Conservation (phyloP, 64 coral and sea anemone species). For the Platygyra sinensis region DNA sequence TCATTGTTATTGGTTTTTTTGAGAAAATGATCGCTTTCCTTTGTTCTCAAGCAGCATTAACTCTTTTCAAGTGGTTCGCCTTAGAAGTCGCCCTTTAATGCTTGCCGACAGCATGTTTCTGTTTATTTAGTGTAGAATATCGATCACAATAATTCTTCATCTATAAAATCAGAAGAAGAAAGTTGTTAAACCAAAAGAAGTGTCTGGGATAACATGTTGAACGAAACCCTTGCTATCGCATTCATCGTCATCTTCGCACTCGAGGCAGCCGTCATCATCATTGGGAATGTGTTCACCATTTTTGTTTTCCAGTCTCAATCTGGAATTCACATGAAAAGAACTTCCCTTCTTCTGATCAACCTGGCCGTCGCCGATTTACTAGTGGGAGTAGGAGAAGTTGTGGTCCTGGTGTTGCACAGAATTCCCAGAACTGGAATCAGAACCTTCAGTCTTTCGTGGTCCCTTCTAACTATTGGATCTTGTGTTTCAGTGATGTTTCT, state of each 20-base stretch:
- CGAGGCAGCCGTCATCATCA: not conserved
- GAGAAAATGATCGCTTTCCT: too few relatives aligned
- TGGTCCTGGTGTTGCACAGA: not conserved
- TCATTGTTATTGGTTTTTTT: too few relatives aligned
- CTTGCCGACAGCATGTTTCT: too few relatives aligned
- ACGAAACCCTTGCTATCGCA: not conserved
- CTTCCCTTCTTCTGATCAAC: not conserved
- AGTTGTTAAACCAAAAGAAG: not conserved
- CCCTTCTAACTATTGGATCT: not conserved
- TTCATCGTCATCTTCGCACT: not conserved
- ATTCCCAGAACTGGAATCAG: not conserved
- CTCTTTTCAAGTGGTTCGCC: too few relatives aligned
- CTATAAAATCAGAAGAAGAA: not conserved
- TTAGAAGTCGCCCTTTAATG: too few relatives aligned
- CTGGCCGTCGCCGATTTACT: not conserved
- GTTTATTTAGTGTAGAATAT: too few relatives aligned
- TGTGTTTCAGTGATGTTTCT: not conserved
- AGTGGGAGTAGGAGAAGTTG: not conserved
- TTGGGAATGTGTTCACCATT: not conserved
- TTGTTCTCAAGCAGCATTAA: too few relatives aligned
- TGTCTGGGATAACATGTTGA: not conserved
- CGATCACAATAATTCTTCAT: not conserved
- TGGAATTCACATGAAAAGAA: not conserved
- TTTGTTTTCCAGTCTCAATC: not conserved
- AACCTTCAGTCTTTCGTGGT: not conserved